Evolutionary conservation across 1,140 invertebrate genomes (phyloP).

Genomic region (Amyelois transitella): DNA sequence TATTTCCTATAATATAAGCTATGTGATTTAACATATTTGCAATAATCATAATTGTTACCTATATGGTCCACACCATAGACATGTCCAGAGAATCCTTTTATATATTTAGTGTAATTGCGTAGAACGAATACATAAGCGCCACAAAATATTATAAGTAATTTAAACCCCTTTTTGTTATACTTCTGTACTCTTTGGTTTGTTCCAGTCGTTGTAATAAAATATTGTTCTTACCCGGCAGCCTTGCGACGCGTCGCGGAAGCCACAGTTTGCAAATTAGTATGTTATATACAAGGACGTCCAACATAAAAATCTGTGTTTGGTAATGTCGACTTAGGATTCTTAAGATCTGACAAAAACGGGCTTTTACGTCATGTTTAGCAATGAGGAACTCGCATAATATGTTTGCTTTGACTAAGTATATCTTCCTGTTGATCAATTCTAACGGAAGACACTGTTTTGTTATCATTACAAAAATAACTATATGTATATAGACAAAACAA

Average conservation of each 20-base stretch:
- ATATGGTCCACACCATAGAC: too few relatives aligned
- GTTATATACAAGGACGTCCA: slow-evolving; percentile 36
- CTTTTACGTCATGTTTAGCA: neutral
- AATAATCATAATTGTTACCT: too few relatives aligned
- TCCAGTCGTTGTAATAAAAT: slow-evolving; percentile 35
- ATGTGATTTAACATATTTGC: too few relatives aligned
- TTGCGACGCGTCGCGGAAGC: slow-evolving; percentile 54
- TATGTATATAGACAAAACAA: too few relatives aligned
- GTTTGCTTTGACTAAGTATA: neutral
- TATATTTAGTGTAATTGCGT: too few relatives aligned
- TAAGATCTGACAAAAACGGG: neutral
- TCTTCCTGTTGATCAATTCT: too few relatives aligned
- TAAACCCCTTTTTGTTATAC: too few relatives aligned
- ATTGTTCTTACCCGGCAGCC: slow-evolving; percentile 45
- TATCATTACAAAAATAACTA: neutral
- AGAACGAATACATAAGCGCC: too few relatives aligned
- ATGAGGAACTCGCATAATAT: neutral
- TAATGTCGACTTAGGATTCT: neutral
- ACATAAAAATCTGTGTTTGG: neutral
- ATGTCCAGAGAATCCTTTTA: too few relatives aligned
- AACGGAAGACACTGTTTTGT: neutral
- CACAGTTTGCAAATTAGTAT: slow-evolving; percentile 57
- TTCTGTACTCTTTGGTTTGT: neutral
- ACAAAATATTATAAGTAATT: too few relatives aligned
- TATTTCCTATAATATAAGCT: too few relatives aligned